Evolutionary conservation across 1,140 invertebrate species (phyloP).

Genomic region (Heliothis subflexa): DNA sequence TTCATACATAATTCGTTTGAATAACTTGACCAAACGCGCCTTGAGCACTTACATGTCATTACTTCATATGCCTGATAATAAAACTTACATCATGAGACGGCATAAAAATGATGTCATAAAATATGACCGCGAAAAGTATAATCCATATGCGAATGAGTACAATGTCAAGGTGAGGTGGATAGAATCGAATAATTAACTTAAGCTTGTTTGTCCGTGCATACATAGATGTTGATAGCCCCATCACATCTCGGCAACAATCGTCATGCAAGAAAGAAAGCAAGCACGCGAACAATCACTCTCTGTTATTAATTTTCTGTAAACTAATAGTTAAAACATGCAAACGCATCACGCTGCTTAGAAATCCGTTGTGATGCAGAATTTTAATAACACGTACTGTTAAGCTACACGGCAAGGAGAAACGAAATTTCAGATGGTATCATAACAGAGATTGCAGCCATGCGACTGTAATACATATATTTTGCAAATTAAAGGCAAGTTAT

Average conservation of each 20-base stretch:
- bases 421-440: constrained; percentile 30
- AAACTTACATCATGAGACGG: constrained; percentile 36
- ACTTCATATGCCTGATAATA: constrained; percentile 33
- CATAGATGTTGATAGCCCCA: background rate
- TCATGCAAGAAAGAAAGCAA: constrained; percentile 54
- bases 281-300: constrained; percentile 57
- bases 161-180: constrained; percentile 33
- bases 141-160: constrained; percentile 16
- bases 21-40: constrained; percentile 15
- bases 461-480: background rate
- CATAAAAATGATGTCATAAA: constrained; percentile 45
- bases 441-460: constrained; percentile 1
- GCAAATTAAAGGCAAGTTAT: background rate
- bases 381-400: constrained; percentile 42
- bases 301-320: constrained; percentile 53
- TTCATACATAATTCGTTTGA: constrained; percentile 12
- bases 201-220: background rate
- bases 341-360: constrained; percentile 43
- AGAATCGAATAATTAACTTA: background rate
- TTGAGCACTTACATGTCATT: constrained; percentile 27
- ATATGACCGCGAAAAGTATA: constrained; percentile 27
- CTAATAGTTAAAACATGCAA: constrained; percentile 40
- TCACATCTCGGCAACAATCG: constrained; percentile 9
- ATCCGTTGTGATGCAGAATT: constrained; percentile 39
- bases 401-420: constrained; percentile 26